Conservation (phyloP, 2,888 invertebrate genomes). For the Helleia helle region DNA sequence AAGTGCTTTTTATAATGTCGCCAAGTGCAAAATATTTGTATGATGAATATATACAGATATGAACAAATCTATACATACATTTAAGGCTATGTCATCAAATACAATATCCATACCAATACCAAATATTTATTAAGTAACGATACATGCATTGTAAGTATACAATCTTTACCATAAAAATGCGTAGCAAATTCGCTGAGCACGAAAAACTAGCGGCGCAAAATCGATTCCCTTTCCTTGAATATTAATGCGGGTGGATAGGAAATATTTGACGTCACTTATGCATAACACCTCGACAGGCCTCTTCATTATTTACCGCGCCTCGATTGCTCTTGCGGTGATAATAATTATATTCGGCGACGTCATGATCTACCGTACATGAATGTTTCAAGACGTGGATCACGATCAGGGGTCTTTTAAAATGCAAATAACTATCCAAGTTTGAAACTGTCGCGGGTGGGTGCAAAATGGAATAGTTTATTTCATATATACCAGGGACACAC, state of each 20-base stretch:
- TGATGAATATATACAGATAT: too few species aligned
- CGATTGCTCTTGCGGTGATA: constrained; percentile 9
- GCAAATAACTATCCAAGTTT: constrained; percentile 5
- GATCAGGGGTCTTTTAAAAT: constrained; percentile 6
- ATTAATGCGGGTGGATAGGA: constrained; percentile 9
- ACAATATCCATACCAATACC: too few species aligned
- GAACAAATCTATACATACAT: too few species aligned
- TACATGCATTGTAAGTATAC: too few species aligned
- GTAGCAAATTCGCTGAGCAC: background rate
- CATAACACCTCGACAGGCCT: constrained; percentile 8
- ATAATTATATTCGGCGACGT: constrained; percentile 11
- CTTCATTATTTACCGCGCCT: constrained; percentile 8
- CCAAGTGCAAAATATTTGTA: too few species aligned
- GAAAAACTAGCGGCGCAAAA: constrained; percentile 4
- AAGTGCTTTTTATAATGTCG: too few species aligned
- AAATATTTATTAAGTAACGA: too few species aligned
- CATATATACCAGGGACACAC: too few species aligned
- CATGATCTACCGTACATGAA: constrained; percentile 6
- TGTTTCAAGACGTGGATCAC: constrained; percentile 2
- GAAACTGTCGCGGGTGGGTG: background rate
- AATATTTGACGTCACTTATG: constrained; percentile 9
- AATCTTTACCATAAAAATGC: background rate
- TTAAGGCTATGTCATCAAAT: too few species aligned
- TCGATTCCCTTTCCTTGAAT: constrained; percentile 8
- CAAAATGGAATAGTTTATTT: too few species aligned